phyloP scores from a whole-genome alignment of 2,797 vertebrate species.

The Syngnathus rostellatus region DNA sequence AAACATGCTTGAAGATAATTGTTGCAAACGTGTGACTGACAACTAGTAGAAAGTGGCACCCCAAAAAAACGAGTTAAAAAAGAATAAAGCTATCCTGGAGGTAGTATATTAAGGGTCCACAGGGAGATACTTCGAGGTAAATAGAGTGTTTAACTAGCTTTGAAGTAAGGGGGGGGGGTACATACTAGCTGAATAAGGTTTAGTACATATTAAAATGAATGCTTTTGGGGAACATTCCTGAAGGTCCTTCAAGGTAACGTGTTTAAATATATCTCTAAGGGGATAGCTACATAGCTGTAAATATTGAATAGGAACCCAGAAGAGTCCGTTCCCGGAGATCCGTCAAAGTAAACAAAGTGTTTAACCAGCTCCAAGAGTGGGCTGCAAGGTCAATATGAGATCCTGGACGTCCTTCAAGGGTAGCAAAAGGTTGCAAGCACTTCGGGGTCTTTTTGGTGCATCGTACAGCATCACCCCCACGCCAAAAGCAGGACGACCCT shows the following conservation, averaged over 20 bases:
- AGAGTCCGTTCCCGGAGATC: background rate
- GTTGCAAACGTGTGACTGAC: too few species aligned
- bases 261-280: too few species aligned
- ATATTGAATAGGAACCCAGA: background rate
- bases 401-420: background rate
- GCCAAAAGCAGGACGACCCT: constrained; percentile 33
- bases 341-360: background rate
- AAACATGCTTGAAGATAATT: too few species aligned
- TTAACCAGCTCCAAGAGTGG: background rate
- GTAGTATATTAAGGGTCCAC: background rate
- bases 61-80: background rate
- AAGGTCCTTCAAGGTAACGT: too few species aligned
- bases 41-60: too few species aligned
- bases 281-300: background rate
- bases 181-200: too few species aligned
- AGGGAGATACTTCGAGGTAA: background rate
- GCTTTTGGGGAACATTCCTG: too few species aligned
- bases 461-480: constrained; percentile 1
- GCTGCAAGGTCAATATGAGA: background rate
- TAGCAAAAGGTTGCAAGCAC: background rate
- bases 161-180: too few species aligned
- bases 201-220: too few species aligned
- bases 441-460: background rate
- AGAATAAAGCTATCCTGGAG: background rate
- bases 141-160: background rate